These are phyloP conservation scores for Oppia nitens DNA, from an alignment of 1,140 invertebrate species.

Conservation along the genomic window DNA sequence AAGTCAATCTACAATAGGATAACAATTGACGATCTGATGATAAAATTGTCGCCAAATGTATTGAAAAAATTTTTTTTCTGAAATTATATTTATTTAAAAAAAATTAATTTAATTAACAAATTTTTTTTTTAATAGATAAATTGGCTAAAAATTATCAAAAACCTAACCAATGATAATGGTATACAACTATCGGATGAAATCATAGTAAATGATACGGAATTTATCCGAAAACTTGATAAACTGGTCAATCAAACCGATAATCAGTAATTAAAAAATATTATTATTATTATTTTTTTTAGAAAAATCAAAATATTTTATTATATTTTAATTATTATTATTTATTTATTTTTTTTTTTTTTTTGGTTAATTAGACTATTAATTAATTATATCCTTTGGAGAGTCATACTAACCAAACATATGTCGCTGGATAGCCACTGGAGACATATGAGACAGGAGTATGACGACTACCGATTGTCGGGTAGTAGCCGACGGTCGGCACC, in stretches of 20 bases:
- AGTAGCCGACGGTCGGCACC: too few species aligned
- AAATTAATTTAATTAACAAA: not conserved
- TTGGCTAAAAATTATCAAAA: conserved; percentile 7
- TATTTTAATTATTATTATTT: too few species aligned
- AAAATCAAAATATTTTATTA: not conserved
- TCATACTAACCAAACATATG: conserved; percentile 37
- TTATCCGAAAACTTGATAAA: conserved; percentile 10
- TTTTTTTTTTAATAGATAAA: conserved; percentile 1
- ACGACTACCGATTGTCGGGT: conserved; percentile 12
- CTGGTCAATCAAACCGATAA: conserved; percentile 2
- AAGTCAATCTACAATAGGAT: conserved; percentile 16
- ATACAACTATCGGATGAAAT: conserved; percentile 10
- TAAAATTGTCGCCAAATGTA: conserved; percentile 13
- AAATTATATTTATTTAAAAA: too few species aligned
- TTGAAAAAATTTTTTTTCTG: conserved; percentile 28
- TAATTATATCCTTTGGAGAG: conserved; percentile 49
- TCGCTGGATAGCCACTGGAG: conserved; percentile 22
- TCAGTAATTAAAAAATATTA: conserved; percentile 5
- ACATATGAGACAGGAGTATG: conserved; percentile 3
- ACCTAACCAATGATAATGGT: not conserved
- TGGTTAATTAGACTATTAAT: conserved; percentile 21
- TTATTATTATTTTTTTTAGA: too few species aligned
- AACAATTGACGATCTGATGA: conserved; percentile 5
- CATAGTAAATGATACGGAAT: conserved; percentile 15
- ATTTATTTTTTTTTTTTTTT: too few species aligned